Evolutionary conservation across 2,113 vertebrate species (phyloP).

Genomic region (Misgurnus mizolepis): DNA sequence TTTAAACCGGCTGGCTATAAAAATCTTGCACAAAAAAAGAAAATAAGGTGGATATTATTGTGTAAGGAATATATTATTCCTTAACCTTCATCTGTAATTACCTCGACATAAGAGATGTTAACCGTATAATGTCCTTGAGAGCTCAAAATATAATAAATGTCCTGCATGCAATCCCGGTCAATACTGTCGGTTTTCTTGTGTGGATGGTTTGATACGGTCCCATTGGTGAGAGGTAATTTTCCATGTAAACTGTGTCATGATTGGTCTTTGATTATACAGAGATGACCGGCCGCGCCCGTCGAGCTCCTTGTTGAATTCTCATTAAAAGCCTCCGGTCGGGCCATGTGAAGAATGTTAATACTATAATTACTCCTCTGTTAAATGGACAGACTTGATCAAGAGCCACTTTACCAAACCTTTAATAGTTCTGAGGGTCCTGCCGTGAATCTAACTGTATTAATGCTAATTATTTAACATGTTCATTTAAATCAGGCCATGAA

Average conservation of each 20-base stretch:
- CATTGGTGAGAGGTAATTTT: constrained; percentile 59
- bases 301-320: constrained; percentile 37
- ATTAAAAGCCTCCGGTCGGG: constrained; percentile 46
- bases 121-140: too few species aligned
- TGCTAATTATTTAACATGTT: constrained; percentile 55
- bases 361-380: constrained; percentile 52
- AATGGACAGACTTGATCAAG: constrained; percentile 55
- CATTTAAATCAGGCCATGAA: constrained; percentile 54
- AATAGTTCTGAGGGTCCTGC: constrained; percentile 27
- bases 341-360: constrained; percentile 54
- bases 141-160: constrained; percentile 7
- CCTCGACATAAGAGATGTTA: too few species aligned
- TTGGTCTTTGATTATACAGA: constrained; percentile 50
- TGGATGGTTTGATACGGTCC: constrained; percentile 42
- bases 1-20: too few species aligned
- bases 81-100: too few species aligned
- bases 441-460: constrained; percentile 44
- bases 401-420: constrained; percentile 37
- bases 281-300: constrained; percentile 17
- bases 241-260: constrained; percentile 61
- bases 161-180: constrained; percentile 36
- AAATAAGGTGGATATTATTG: too few species aligned
- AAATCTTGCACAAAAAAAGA: too few species aligned
- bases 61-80: too few species aligned
- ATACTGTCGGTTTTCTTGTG: constrained; percentile 31